Conservation (phyloP, 2,113 vertebrate genomes). For the Camelus bactrianus region DNA sequence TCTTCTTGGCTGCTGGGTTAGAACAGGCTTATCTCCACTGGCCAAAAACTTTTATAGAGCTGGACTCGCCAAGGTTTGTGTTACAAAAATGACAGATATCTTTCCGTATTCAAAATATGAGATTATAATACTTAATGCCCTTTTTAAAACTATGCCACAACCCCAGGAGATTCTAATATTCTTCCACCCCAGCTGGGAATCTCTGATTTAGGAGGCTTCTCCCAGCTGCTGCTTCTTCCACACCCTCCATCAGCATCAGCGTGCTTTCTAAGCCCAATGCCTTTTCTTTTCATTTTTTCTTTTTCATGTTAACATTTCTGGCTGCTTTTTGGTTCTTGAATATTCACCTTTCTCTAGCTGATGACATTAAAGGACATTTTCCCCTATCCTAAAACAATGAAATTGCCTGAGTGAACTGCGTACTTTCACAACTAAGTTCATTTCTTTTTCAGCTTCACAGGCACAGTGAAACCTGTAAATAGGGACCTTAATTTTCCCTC, state of each 20-base stretch:
- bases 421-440: constrained; percentile 69
- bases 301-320: constrained; percentile 37
- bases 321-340: neutral
- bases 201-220: neutral
- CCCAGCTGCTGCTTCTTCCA: neutral
- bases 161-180: neutral
- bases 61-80: constrained; percentile 18
- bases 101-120: constrained; percentile 12
- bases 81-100: constrained; percentile 11
- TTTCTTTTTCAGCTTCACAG: constrained; percentile 65
- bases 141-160: neutral
- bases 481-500: constrained; percentile 73
- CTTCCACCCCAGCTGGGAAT: neutral
- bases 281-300: neutral
- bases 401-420: constrained; percentile 66
- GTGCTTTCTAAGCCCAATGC: neutral
- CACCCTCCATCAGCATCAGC: neutral
- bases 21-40: neutral
- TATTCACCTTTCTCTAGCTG: neutral
- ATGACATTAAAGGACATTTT: constrained; percentile 58
- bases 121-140: constrained; percentile 6
- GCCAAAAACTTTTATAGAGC: constrained; percentile 22
- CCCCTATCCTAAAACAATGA: constrained; percentile 45
- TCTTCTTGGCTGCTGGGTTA: neutral
- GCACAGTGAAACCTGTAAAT: constrained; percentile 69